Evolutionary conservation across 2,797 vertebrate species (phyloP).

Genomic region (Coracias cyanogaster): DNA sequence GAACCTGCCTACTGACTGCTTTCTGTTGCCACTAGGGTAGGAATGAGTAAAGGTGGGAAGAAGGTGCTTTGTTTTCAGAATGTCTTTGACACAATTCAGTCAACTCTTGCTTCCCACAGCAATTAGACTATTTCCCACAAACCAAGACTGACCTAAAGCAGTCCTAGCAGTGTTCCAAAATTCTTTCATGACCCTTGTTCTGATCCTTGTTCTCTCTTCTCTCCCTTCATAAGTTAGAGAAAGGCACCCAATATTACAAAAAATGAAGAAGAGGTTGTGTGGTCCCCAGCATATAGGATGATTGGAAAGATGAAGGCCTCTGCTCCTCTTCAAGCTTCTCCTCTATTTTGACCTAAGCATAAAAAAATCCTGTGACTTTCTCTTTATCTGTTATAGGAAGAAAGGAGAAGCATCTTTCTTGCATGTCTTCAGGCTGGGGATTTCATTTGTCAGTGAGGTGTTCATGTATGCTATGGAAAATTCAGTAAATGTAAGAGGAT

Average conservation of each 20-base stretch:
- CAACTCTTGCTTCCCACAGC: not conserved
- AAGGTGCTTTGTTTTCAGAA: not conserved
- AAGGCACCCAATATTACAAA: not conserved
- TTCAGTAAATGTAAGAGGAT: not conserved
- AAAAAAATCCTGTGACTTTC: not conserved
- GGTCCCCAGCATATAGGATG: rapidly evolving
- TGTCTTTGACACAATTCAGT: not conserved
- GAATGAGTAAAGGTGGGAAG: not conserved
- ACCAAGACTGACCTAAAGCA: not conserved
- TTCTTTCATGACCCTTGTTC: not conserved
- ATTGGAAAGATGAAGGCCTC: not conserved
- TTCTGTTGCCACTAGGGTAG: not conserved
- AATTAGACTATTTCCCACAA: not conserved
- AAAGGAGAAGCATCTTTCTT: not conserved
- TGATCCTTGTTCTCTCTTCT: not conserved
- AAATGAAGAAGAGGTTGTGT: not conserved
- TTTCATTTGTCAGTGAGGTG: not conserved
- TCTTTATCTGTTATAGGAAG: not conserved
- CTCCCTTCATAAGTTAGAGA: not conserved
- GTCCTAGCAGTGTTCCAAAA: not conserved
- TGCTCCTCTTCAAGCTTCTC: not conserved
- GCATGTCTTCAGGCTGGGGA: not conserved
- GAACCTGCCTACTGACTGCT: not conserved
- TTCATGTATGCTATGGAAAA: not conserved
- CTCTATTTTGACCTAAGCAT: not conserved